phyloP scores from a whole-genome alignment of 2,888 invertebrate species.

The Eilema sororculum region DNA sequence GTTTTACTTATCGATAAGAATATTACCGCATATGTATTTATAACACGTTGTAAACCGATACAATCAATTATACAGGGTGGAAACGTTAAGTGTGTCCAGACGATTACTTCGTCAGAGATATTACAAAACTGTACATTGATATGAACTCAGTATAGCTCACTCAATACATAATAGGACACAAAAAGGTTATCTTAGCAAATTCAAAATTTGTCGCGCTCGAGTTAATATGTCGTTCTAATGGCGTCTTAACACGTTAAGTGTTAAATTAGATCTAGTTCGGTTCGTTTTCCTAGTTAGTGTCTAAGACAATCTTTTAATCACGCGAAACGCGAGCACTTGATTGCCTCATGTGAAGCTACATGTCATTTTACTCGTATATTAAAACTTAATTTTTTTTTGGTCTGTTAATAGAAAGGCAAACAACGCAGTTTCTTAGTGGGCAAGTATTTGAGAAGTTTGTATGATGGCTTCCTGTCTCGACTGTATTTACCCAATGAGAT shows the following conservation, averaged over 20 bases:
- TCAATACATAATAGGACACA: no score
- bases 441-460: slow-evolving; percentile 76
- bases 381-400: background rate
- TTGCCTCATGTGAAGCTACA: background rate
- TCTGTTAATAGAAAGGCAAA: slow-evolving; percentile 80
- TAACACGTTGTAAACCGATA: slow-evolving; percentile 7
- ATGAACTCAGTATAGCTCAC: no score
- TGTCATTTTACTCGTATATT: background rate
- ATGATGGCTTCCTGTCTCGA: slow-evolving; percentile 77
- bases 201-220: background rate
- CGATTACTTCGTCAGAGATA: no score
- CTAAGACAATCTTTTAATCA: slow-evolving; percentile 2
- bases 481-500: slow-evolving; percentile 83
- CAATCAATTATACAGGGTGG: slow-evolving; percentile 7
- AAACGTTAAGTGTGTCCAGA: background rate
- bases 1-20: slow-evolving; percentile 3
- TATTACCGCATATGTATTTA: slow-evolving; percentile 3
- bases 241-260: background rate
- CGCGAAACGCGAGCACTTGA: background rate
- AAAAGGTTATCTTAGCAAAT: no score
- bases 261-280: slow-evolving; percentile 3
- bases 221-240: background rate
- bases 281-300: background rate
- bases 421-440: slow-evolving; percentile 82
- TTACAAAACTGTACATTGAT: no score